These are phyloP conservation scores for Anguilla marmorata DNA, from an alignment of 2,797 vertebrate species.

Conservation along the genomic window DNA sequence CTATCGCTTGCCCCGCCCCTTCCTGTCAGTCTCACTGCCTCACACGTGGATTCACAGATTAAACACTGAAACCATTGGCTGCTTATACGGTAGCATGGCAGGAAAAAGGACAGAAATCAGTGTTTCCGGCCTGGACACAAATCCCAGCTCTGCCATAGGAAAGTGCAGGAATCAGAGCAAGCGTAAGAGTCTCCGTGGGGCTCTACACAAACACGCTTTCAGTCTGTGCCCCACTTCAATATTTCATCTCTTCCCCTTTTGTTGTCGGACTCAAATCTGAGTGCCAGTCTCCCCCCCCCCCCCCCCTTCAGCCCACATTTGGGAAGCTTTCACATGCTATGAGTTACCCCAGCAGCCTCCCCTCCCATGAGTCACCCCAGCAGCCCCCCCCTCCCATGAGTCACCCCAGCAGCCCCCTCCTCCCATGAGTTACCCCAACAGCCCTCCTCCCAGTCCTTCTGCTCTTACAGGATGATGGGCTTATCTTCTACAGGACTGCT, in stretches of 20 bases:
- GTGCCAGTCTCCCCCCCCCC: not conserved
- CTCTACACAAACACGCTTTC: not conserved
- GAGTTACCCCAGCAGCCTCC: too few species aligned
- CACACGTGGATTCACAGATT: too few species aligned
- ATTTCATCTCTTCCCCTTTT: not conserved
- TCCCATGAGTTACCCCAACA: too few species aligned
- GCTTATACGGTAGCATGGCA: not conserved
- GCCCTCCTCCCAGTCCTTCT: too few species aligned
- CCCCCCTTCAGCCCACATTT: not conserved
- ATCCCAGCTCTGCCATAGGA: not conserved
- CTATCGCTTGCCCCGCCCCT: too few species aligned
- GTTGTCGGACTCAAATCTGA: not conserved
- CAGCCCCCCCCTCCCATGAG: too few species aligned
- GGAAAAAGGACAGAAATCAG: not conserved
- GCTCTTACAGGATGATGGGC: not conserved
- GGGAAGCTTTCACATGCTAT: not conserved
- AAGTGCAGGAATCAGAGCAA: not conserved
- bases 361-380: too few species aligned
- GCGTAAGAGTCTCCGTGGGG: not conserved
- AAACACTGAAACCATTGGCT: too few species aligned
- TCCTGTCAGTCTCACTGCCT: too few species aligned
- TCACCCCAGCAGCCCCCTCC: too few species aligned
- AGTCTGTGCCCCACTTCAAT: not conserved
- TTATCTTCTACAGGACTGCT: not conserved
- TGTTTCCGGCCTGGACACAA: not conserved